These are phyloP conservation scores for Phrynosoma platyrhinos DNA, from an alignment of 2,113 vertebrate species.

Conservation along the genomic window DNA sequence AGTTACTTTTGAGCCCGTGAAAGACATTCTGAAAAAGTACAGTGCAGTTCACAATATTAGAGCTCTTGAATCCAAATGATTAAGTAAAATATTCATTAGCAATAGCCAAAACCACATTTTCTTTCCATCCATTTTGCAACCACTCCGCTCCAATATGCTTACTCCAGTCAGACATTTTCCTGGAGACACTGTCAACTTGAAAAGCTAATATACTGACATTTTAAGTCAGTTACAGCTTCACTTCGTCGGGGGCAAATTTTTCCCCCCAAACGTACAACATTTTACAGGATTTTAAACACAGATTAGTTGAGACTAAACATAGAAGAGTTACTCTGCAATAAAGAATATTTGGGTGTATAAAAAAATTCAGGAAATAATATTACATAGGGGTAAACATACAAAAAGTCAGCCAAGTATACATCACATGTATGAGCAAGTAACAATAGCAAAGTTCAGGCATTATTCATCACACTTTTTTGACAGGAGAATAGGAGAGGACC, in stretches of 20 bases:
- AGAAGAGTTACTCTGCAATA: background rate
- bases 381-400: background rate
- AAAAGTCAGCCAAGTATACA: background rate
- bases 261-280: background rate
- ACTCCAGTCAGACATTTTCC: background rate
- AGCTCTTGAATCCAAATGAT: background rate
- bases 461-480: no score
- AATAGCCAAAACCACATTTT: background rate
- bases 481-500: no score
- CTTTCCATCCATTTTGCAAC: background rate
- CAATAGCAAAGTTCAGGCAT: no score
- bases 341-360: background rate
- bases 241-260: no score
- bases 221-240: background rate
- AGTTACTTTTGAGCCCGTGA: background rate
- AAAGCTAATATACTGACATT: background rate
- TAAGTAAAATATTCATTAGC: background rate
- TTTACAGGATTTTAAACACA: background rate
- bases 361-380: background rate
- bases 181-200: background rate
- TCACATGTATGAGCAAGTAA: background rate
- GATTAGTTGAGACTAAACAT: background rate
- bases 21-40: background rate
- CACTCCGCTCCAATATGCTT: background rate
- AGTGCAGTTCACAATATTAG: background rate